Percentiles rank a stretch among this genome's conserved stretches.
Conservation (phyloP, 2,113 vertebrate species). For the Alouatta palliata region DNA sequence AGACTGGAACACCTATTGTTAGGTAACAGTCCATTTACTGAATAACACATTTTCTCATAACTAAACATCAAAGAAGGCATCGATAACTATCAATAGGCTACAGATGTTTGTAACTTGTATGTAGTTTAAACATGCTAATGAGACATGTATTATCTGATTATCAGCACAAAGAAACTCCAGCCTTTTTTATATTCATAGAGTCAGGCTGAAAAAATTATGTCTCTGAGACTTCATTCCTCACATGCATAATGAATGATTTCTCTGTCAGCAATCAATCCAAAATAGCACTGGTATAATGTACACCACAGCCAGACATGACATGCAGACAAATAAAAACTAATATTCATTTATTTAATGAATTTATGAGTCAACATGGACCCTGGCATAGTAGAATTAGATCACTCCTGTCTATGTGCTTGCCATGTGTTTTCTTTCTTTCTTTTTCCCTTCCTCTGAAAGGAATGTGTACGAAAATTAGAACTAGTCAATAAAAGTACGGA, state of each 20-base stretch:
- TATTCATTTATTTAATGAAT: constrained; percentile 50
- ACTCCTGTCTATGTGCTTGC: not conserved
- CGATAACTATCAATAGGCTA: not conserved
- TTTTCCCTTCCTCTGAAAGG: not conserved
- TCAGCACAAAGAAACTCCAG: constrained; percentile 27
- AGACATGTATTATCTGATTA: constrained; percentile 50
- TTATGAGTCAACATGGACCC: constrained; percentile 21
- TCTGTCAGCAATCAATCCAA: constrained; percentile 70
- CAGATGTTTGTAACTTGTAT: not conserved
- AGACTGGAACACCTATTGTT: not conserved
- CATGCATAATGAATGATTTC: constrained; percentile 57
- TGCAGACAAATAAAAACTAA: constrained; percentile 64
- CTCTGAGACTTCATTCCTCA: constrained; percentile 55
- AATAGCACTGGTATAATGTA: not conserved
- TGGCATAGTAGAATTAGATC: not conserved
- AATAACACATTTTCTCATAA: not conserved
- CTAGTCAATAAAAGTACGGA: constrained; percentile 10
- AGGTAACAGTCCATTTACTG: not conserved
- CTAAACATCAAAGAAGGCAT: not conserved
- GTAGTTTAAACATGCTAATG: constrained; percentile 52
- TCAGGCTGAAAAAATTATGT: constrained; percentile 43
- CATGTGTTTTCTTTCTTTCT: not conserved
- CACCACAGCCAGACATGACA: constrained; percentile 22
- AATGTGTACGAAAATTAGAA: constrained; percentile 16
- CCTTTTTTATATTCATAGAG: constrained; percentile 66